Conservation (phyloP, 2,797 vertebrate genomes). For the Anableps anableps region DNA sequence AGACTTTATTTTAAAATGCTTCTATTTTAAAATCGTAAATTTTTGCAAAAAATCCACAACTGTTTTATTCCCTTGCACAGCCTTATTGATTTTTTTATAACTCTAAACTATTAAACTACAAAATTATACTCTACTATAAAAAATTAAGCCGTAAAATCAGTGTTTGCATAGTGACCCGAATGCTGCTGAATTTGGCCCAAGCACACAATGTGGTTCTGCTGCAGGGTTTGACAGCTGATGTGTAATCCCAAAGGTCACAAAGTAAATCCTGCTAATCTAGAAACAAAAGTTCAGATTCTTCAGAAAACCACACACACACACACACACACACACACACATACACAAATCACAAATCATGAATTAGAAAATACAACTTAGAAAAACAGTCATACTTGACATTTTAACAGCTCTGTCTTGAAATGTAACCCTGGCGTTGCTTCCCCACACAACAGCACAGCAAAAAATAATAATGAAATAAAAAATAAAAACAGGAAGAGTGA, state of each 20-base stretch:
- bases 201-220: not conserved
- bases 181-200: too few relatives aligned
- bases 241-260: not conserved
- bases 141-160: too few relatives aligned
- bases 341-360: not conserved
- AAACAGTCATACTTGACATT: not conserved
- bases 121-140: too few relatives aligned
- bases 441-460: not conserved
- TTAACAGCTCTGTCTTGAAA: constrained; percentile 3
- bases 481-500: constrained; percentile 6
- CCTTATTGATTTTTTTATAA: too few relatives aligned
- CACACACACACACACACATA: not conserved
- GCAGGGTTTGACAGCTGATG: not conserved
- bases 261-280: not conserved
- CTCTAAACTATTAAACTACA: too few relatives aligned
- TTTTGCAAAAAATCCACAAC: too few relatives aligned
- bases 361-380: not conserved
- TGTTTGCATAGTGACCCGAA: too few relatives aligned
- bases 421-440: not conserved
- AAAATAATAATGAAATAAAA: not conserved
- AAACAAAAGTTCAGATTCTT: not conserved
- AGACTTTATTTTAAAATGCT: too few relatives aligned
- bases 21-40: too few relatives aligned
- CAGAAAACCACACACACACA: not conserved
- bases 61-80: too few relatives aligned